Conservation (phyloP, 2,797 vertebrate species). For the Urocyon cinereoargenteus region DNA sequence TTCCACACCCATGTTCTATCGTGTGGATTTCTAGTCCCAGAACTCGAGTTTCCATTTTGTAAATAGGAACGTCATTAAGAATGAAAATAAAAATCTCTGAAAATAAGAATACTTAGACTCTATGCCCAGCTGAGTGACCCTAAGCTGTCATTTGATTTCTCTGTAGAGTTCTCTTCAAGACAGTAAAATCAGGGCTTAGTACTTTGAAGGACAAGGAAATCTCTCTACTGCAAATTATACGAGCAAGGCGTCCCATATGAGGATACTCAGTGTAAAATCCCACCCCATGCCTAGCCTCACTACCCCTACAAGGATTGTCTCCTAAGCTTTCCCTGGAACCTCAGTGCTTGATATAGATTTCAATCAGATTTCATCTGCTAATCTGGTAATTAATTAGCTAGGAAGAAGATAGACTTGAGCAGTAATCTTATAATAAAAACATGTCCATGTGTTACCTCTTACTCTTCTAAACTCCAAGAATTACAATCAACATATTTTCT, state of each 20-base stretch:
- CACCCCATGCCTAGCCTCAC: neutral
- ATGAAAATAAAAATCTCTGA: constrained; percentile 48
- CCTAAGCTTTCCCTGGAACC: neutral
- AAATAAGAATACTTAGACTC: neutral
- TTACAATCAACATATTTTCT: constrained; percentile 40
- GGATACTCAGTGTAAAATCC: neutral
- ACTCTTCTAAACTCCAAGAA: constrained; percentile 44
- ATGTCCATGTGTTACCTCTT: constrained; percentile 33
- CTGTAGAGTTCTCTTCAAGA: neutral
- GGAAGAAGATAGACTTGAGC: constrained; percentile 5
- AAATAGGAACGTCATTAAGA: constrained; percentile 21
- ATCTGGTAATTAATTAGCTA: neutral
- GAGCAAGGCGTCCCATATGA: neutral
- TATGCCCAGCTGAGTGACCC: neutral
- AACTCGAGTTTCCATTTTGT: constrained; percentile 54
- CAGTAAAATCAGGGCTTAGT: neutral
- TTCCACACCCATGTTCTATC: neutral
- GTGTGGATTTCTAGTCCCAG: neutral
- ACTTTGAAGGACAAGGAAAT: constrained; percentile 19
- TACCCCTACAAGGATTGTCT: neutral
- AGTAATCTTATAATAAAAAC: constrained; percentile 57
- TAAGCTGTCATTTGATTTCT: neutral
- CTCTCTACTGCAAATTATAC: neutral
- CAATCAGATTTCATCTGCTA: constrained; percentile 34
- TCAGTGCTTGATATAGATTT: constrained; percentile 4